phyloP scores from a whole-genome alignment of 2,888 invertebrate genomes.

The Tanytarsus gracilentus region DNA sequence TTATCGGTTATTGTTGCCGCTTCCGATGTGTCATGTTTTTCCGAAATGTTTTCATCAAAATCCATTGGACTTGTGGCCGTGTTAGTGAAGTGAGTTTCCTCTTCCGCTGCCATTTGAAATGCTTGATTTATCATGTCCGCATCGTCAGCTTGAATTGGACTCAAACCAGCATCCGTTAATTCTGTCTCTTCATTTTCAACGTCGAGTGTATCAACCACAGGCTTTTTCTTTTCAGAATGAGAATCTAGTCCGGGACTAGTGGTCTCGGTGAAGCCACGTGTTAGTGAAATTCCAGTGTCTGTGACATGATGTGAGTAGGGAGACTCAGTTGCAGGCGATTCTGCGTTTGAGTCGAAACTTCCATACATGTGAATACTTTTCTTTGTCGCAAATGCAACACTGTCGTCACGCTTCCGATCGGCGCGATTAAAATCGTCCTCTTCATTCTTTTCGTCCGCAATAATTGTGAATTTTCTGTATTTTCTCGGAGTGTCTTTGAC shows the following conservation, averaged over 20 bases:
- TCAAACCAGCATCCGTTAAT: slow-evolving; percentile 48
- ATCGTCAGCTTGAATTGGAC: slow-evolving; percentile 47
- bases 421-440: slow-evolving; percentile 41
- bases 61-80: slow-evolving; percentile 47
- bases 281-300: slow-evolving; percentile 49
- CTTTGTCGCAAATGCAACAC: slow-evolving; percentile 46
- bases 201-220: slow-evolving; percentile 43
- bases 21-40: slow-evolving; percentile 46
- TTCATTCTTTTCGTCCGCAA: slow-evolving; percentile 44
- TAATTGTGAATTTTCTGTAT: slow-evolving; percentile 38
- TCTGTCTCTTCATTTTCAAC: slow-evolving; percentile 46
- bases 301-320: slow-evolving; percentile 47
- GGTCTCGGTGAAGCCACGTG: slow-evolving; percentile 45
- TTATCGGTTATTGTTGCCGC: slow-evolving; percentile 47
- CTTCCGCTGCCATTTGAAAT: slow-evolving; percentile 39
- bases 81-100: slow-evolving; percentile 43
- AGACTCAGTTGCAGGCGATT: slow-evolving; percentile 44
- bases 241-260: slow-evolving; percentile 44
- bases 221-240: slow-evolving; percentile 31
- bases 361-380: slow-evolving; percentile 47
- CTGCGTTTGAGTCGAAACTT: slow-evolving; percentile 38
- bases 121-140: slow-evolving; percentile 38
- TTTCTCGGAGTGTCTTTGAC: slow-evolving; percentile 20
- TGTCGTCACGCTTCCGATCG: slow-evolving; percentile 44
- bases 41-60: slow-evolving; percentile 42